Evolutionary conservation across 2,888 invertebrate genomes (phyloP).

Genomic region (Cataglyphis albicans): DNA sequence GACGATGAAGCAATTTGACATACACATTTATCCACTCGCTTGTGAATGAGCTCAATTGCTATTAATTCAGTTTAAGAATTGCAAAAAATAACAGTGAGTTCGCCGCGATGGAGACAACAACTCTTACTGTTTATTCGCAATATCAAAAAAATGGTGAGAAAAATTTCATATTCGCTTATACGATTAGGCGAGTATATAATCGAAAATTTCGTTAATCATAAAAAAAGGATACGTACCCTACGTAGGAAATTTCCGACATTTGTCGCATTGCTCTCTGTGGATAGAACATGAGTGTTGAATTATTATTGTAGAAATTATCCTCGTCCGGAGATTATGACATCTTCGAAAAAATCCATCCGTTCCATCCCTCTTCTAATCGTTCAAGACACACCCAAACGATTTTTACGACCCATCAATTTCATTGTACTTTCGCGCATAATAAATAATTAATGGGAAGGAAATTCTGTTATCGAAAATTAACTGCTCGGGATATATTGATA

Average conservation of each 20-base stretch:
- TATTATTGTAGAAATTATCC: slow-evolving; percentile 30
- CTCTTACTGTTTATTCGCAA: neutral
- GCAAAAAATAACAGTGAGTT: neutral
- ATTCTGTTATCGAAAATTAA: neutral
- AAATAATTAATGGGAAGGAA: neutral
- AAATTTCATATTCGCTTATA: slow-evolving; percentile 2
- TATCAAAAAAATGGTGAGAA: neutral
- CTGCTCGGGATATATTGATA: slow-evolving; percentile 4
- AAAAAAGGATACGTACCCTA: slow-evolving; percentile 79
- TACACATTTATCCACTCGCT: slow-evolving; percentile 3
- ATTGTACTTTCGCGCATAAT: slow-evolving; percentile 21
- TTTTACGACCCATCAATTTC: neutral
- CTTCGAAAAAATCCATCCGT: slow-evolving; percentile 25
- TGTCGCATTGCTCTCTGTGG: slow-evolving; percentile 82
- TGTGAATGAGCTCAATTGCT: neutral
- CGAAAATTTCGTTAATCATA: neutral
- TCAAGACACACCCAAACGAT: slow-evolving; percentile 28
- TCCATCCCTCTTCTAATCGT: slow-evolving; percentile 54
- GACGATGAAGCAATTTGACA: slow-evolving; percentile 27
- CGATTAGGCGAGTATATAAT: neutral
- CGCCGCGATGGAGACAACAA: neutral
- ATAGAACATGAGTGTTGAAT: slow-evolving; percentile 65
- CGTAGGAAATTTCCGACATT: slow-evolving; percentile 84
- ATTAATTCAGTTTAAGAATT: neutral
- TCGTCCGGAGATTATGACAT: slow-evolving; percentile 48